Base-by-base conservation (phyloP, 2,113 vertebrate species). In the Thryonomys swinderianus region DNA sequence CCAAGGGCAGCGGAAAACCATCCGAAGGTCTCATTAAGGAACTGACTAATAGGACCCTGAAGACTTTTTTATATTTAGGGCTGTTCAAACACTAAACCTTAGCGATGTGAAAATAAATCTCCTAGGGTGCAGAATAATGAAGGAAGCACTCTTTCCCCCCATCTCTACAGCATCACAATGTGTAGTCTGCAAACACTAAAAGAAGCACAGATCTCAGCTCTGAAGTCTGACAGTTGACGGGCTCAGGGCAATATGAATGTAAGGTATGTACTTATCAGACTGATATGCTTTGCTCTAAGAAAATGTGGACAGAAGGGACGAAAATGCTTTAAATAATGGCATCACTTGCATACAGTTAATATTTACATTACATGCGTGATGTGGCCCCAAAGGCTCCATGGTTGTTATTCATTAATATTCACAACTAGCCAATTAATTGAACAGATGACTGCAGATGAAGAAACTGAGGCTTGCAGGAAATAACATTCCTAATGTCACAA, bases 1-100 rank as follows among this genome's bases (percentile, higher is more conserved):
- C 17, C 17, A 67, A 88, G 32, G 34, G 17, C 27, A 85, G 45
- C 34, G 27, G n/a, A 69, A 78, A 55, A 23, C 27, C 53, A n/a
- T 34, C 32, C 32, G 53, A 79, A 83, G 2, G 14, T 8, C 89
- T 7, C 74, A 48, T 37, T 80, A 48, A 71, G 14, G 20, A 85
- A 74, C 62, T 40, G 18, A 51, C 1, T 57, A 40, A 88, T 1
- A 85, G 16, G 51, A 71, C 53, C 32, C 74, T 76, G 59, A 55
- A 61, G 37, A 89, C 23, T 73, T 13, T 2, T 4, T 71, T 48
- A 48, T 7, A 73, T 61, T 80, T 48, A n/a, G 32, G 11, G 85
- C 42, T 89, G 88, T 88, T 80, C 53, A 95, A 88, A 89, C 64
- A 82, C 12, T 57, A 40, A 95, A 79, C 30, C 48, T 51, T 76